phyloP scores from a whole-genome alignment of 2,113 vertebrate species.

The Scalopus aquaticus region DNA sequence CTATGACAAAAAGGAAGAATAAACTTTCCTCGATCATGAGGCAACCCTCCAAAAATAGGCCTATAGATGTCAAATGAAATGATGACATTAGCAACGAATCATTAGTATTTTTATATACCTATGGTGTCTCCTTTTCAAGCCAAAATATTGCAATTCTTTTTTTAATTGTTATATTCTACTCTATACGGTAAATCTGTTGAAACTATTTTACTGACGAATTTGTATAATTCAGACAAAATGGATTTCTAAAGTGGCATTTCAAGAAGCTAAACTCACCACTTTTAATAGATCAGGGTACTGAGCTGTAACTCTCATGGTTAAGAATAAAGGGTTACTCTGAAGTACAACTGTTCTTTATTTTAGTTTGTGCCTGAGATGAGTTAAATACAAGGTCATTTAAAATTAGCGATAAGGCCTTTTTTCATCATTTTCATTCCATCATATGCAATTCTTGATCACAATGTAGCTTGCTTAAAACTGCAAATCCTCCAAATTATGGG shows the following conservation, averaged over 20 bases:
- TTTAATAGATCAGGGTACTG: conserved; percentile 38
- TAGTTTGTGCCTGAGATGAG: conserved; percentile 57
- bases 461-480: conserved; percentile 64
- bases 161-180: conserved; percentile 40
- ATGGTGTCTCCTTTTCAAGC: conserved; percentile 51
- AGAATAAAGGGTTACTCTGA: conserved; percentile 36
- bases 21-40: conserved; percentile 61
- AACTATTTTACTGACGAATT: conserved; percentile 51
- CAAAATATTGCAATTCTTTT: conserved; percentile 31
- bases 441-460: conserved; percentile 61
- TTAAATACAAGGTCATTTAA: conserved; percentile 67
- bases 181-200: not conserved
- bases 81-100: conserved; percentile 57
- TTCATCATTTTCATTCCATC: conserved; percentile 72
- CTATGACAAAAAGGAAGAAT: conserved; percentile 75
- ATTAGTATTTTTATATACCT: conserved; percentile 63
- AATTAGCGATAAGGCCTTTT: conserved; percentile 63
- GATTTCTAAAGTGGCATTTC: conserved; percentile 58
- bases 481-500: conserved; percentile 79
- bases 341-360: conserved; percentile 67
- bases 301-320: conserved; percentile 35
- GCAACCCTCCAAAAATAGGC: conserved; percentile 55
- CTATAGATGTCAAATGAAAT: conserved; percentile 77
- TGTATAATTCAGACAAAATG: conserved; percentile 48
- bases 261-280: conserved; percentile 48